Conservation (phyloP, 2,797 vertebrate species). For the Hippopotamyrus pictus region DNA sequence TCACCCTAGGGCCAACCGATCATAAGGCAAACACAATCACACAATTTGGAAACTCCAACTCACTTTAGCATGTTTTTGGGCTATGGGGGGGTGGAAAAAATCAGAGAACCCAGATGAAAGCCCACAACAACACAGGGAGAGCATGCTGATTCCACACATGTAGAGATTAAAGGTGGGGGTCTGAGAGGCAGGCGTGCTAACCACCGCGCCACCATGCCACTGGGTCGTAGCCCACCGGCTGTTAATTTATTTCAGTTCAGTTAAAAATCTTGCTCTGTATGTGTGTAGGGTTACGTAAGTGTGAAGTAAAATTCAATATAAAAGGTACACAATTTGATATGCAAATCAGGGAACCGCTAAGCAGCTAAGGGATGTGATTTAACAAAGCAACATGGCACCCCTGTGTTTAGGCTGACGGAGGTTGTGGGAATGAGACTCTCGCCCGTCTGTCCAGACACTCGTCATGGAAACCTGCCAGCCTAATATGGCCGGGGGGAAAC, state of each 20-base stretch:
- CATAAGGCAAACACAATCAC: background rate
- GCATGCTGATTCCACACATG: background rate
- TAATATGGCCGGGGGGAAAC: slow-evolving; percentile 34
- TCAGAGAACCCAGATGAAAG: slow-evolving; percentile 26
- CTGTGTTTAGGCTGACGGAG: background rate
- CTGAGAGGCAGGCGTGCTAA: slow-evolving; percentile 27
- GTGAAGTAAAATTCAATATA: slow-evolving; percentile 26
- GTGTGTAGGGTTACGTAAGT: slow-evolving; percentile 35
- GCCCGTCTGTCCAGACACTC: slow-evolving; percentile 24
- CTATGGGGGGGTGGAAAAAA: slow-evolving; percentile 16
- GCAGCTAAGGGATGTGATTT: background rate
- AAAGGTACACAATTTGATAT: background rate
- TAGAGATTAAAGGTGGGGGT: background rate
- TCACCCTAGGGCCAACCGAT: background rate
- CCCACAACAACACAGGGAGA: slow-evolving; percentile 19
- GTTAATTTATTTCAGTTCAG: background rate
- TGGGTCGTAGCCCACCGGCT: background rate
- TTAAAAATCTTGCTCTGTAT: slow-evolving; percentile 28
- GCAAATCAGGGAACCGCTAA: background rate
- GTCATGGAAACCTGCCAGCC: slow-evolving; percentile 51
- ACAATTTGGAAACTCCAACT: background rate
- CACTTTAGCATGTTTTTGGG: background rate
- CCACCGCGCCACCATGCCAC: background rate
- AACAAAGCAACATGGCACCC: background rate
- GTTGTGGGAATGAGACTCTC: background rate